Percentiles rank a stretch among this genome's conserved stretches.
phyloP scores from a whole-genome alignment of 2,113 vertebrate species.

The Macheiramphus alcinus region DNA sequence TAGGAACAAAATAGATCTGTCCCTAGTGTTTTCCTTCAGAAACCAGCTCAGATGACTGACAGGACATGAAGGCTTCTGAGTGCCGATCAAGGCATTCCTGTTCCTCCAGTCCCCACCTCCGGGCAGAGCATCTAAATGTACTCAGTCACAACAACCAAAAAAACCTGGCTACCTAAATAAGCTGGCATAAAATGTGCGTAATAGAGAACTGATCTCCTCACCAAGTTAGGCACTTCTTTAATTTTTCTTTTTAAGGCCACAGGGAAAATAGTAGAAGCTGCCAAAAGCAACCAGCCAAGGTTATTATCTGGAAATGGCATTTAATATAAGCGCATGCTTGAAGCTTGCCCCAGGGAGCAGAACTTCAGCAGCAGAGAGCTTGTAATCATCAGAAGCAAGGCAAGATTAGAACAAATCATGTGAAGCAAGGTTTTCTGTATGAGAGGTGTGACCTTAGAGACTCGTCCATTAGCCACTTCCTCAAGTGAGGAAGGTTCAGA shows the following conservation, averaged over 20 bases:
- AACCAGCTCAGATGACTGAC: background rate
- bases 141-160: background rate
- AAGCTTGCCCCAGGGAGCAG: background rate
- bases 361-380: background rate
- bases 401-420: background rate
- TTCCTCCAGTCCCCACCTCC: background rate
- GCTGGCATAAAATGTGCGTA: background rate
- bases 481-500: background rate
- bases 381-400: background rate
- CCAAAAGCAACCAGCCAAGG: background rate
- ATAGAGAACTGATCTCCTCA: background rate
- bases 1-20: background rate
- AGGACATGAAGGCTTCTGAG: background rate
- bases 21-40: background rate
- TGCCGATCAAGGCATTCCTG: background rate
- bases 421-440: background rate
- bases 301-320: conserved; percentile 16
- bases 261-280: background rate
- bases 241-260: background rate
- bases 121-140: background rate
- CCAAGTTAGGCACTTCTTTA: background rate
- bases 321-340: background rate
- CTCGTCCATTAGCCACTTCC: background rate
- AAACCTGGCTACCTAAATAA: background rate
- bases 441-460: background rate